phyloP scores from a whole-genome alignment of 2,888 invertebrate genomes.

The Cartodere bifasciata region DNA sequence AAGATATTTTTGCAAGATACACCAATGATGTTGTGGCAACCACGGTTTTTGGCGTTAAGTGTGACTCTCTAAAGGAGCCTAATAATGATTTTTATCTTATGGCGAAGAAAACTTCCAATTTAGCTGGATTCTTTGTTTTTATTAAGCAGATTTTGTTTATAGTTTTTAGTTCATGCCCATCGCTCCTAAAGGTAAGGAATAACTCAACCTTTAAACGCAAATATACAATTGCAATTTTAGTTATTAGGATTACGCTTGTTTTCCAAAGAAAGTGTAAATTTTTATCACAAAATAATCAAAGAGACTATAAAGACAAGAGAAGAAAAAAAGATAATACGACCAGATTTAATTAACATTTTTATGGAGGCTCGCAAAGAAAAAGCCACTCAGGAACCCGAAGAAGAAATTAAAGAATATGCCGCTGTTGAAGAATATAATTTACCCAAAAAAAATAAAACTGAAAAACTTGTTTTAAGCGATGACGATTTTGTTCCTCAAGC shows the following conservation, averaged over 20 bases:
- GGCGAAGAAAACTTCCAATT: constrained; percentile 34
- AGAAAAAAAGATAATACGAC: constrained; percentile 19
- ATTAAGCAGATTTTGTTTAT: constrained; percentile 10
- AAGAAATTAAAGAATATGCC: constrained; percentile 21
- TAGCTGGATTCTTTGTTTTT: constrained; percentile 8
- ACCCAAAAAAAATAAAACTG: no score
- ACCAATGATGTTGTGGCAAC: constrained; percentile 42
- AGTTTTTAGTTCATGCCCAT: constrained; percentile 12
- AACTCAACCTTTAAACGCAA: no score
- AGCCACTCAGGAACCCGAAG: constrained; percentile 15
- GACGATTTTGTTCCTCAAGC: constrained; percentile 44
- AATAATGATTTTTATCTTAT: constrained; percentile 41
- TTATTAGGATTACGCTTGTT: neutral
- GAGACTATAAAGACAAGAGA: constrained; percentile 19
- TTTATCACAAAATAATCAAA: no score
- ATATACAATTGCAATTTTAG: neutral
- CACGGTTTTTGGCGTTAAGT: constrained; percentile 39
- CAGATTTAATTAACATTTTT: constrained; percentile 41
- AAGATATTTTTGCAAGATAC: constrained; percentile 36
- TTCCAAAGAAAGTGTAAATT: constrained; percentile 1
- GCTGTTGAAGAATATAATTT: constrained; percentile 24
- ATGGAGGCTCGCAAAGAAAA: constrained; percentile 40
- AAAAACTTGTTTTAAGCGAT: no score
- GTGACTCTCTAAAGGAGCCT: constrained; percentile 40
- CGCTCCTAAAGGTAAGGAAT: constrained; percentile 5